phyloP scores from a whole-genome alignment of 2,797 vertebrate species.

The Pelochelys cantorii region DNA sequence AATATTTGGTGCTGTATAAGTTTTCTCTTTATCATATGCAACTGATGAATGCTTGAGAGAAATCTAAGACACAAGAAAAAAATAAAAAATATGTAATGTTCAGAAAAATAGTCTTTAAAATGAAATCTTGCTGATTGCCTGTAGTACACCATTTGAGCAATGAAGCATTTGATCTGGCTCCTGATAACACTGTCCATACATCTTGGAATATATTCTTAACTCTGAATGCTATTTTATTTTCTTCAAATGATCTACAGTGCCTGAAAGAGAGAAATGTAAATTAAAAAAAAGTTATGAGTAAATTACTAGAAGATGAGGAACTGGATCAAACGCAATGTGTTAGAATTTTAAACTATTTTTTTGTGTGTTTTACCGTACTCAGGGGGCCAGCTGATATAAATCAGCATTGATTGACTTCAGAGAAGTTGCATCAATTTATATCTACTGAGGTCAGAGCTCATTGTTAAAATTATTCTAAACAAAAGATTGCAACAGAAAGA shows the following conservation, averaged over 20 bases:
- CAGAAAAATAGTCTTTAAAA: background rate
- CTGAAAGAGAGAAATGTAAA: background rate
- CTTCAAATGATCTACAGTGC: background rate
- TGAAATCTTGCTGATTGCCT: background rate
- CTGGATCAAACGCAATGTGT: background rate
- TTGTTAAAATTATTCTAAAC: background rate
- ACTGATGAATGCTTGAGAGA: background rate
- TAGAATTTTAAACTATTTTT: background rate
- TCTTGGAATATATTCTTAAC: background rate
- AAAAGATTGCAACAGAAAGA: background rate
- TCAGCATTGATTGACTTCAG: background rate
- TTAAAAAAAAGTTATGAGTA: background rate
- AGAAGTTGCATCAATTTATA: background rate
- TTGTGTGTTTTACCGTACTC: background rate
- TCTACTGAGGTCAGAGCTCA: background rate
- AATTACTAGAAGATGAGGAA: background rate
- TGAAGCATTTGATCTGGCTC: background rate
- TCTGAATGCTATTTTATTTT: background rate
- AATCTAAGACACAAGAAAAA: background rate
- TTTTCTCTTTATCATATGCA: background rate
- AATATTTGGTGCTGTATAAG: background rate
- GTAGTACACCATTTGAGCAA: background rate
- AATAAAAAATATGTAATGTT: background rate
- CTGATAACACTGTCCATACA: background rate
- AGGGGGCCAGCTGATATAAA: background rate